These are phyloP conservation scores for Microtus richardsoni DNA, from an alignment of 2,113 vertebrate species.

Conservation along the genomic window DNA sequence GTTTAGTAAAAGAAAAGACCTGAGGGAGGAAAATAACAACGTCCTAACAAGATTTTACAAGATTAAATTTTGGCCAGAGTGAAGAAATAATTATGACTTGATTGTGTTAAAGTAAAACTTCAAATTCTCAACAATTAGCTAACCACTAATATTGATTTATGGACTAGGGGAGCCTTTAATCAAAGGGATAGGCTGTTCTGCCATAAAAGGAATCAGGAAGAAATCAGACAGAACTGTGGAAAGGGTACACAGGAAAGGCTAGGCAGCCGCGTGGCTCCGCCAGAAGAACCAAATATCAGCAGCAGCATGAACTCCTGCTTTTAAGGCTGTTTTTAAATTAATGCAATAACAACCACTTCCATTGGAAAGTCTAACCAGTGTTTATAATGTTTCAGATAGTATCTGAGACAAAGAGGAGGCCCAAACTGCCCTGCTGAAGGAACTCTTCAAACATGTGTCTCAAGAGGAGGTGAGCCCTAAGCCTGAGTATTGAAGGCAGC, in stretches of 20 bases:
- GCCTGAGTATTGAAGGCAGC: background rate
- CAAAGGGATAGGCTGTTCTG: background rate
- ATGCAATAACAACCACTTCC: constrained; percentile 11
- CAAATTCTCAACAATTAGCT: constrained; percentile 69
- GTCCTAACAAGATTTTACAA: constrained; percentile 57
- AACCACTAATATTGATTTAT: constrained; percentile 67
- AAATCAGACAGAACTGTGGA: constrained; percentile 38
- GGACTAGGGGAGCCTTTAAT: constrained; percentile 60
- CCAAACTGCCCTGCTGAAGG: background rate
- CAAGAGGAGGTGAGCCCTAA: background rate
- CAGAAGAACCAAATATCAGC: background rate
- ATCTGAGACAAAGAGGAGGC: background rate
- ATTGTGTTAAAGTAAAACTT: constrained; percentile 78
- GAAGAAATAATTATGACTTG: constrained; percentile 56
- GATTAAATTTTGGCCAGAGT: constrained; percentile 62
- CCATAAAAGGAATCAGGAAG: constrained; percentile 51
- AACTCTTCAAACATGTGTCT: background rate
- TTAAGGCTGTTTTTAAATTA: constrained; percentile 27
- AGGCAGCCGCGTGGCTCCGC: constrained; percentile 39
- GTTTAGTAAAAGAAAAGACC: constrained; percentile 9
- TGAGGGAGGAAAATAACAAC: background rate
- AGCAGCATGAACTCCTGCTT: background rate
- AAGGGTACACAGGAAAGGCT: constrained; percentile 40
- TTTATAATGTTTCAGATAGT: constrained; percentile 6
- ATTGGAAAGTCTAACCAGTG: constrained; percentile 19